phyloP scores from a whole-genome alignment of 2,797 vertebrate species.

The Cuculus canorus region DNA sequence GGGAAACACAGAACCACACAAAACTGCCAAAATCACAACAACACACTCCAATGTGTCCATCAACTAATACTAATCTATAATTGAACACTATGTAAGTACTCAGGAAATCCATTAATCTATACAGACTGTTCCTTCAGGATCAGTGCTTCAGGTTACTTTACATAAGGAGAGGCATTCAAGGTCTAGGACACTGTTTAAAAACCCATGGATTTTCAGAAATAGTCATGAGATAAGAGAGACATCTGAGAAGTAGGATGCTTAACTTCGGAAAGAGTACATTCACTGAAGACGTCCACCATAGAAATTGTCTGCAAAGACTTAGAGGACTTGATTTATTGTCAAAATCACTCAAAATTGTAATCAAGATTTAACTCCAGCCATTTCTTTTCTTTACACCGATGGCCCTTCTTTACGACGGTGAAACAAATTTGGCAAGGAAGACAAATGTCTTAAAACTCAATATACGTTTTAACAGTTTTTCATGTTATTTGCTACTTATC shows the following conservation, averaged over 20 bases:
- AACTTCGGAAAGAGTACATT: not conserved
- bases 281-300: not conserved
- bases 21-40: not conserved
- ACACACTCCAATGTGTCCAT: not conserved
- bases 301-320: not conserved
- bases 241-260: not conserved
- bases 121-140: constrained; percentile 36
- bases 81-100: not conserved
- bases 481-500: not conserved
- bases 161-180: constrained; percentile 11
- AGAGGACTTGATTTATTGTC: not conserved
- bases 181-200: not conserved
- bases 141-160: constrained; percentile 34
- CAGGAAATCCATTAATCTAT: constrained; percentile 47
- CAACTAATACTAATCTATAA: constrained; percentile 51
- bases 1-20: not conserved
- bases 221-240: not conserved
- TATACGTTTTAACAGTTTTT: not conserved
- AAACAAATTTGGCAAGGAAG: not conserved
- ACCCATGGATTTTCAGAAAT: not conserved
- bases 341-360: not conserved
- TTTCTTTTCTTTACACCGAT: not conserved
- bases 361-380: not conserved
- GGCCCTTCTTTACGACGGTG: not conserved
- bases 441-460: not conserved